phyloP scores from a whole-genome alignment of 64 coral and sea anemone species.

The Stichodactyla mertensii region DNA sequence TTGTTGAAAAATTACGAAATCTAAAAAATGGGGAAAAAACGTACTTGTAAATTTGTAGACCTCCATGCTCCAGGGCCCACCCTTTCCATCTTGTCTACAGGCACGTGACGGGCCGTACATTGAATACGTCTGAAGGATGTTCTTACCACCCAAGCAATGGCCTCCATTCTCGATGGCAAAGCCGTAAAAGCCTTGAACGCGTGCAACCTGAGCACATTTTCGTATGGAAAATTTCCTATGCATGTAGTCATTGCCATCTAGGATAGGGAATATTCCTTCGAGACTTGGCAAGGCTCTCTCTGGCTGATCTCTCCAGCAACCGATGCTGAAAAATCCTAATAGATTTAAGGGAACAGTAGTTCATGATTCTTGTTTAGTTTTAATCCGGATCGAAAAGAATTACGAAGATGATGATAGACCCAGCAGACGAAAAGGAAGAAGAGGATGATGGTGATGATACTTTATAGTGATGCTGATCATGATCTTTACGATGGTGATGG shows the following conservation, averaged over 20 bases:
- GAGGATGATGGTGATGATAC: no score
- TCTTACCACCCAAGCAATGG: slow-evolving; percentile 83
- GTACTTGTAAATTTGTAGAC: slow-evolving; percentile 90
- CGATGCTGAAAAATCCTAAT: slow-evolving; percentile 78
- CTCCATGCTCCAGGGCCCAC: slow-evolving; percentile 93
- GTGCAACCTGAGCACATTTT: slow-evolving; percentile 74
- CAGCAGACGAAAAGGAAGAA: no score
- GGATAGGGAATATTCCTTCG: slow-evolving; percentile 80
- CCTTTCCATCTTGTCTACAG: slow-evolving; percentile 60
- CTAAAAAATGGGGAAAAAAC: not conserved
- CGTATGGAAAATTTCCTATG: slow-evolving; percentile 62
- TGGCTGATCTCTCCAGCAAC: slow-evolving; percentile 88
- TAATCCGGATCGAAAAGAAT: no score
- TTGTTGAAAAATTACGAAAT: no score
- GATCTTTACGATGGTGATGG: no score
- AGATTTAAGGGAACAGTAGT: not conserved
- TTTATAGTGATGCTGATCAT: no score
- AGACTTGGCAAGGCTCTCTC: slow-evolving; percentile 71
- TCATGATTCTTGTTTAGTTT: no score
- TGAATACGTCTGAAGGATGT: slow-evolving; percentile 71
- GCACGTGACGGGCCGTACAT: slow-evolving; percentile 77
- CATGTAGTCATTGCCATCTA: slow-evolving; percentile 81
- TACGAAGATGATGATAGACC: no score
- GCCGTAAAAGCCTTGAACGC: slow-evolving; percentile 73
- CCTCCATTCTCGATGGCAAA: slow-evolving; percentile 91